Evolutionary conservation across 2,797 vertebrate species (phyloP).

Genomic region (Macroramphosus scolopax): DNA sequence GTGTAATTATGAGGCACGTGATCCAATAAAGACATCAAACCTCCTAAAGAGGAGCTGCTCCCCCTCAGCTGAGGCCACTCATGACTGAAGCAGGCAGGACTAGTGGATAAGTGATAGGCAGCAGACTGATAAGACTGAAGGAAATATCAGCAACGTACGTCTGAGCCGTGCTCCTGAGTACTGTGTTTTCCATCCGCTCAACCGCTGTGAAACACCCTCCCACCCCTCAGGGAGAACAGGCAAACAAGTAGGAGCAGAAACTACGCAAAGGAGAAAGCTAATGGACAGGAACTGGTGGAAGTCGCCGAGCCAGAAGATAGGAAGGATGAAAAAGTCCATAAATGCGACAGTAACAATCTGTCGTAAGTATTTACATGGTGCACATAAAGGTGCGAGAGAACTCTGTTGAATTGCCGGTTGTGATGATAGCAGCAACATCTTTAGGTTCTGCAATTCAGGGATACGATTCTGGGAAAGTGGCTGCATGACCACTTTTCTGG

Average conservation of each 20-base stretch:
- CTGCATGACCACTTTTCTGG: neutral
- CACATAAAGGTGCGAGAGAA: constrained; percentile 1
- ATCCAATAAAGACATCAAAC: constrained; percentile 18
- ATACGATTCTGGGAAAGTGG: too few relatives aligned
- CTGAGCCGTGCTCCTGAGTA: constrained; percentile 10
- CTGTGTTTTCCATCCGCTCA: constrained; percentile 24
- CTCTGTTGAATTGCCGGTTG: too few relatives aligned
- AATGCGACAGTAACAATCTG: constrained; percentile 19
- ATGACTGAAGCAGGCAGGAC: constrained; percentile 1
- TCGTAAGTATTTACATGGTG: constrained; percentile 43
- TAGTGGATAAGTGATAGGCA: constrained; percentile 26
- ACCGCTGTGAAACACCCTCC: constrained; percentile 26
- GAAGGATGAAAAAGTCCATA: constrained; percentile 18
- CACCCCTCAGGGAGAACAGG: constrained; percentile 35
- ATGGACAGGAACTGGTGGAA: constrained; percentile 12
- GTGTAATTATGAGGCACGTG: constrained; percentile 13
- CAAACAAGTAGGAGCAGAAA: constrained; percentile 37
- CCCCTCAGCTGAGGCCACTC: constrained; percentile 13
- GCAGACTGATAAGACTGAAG: constrained; percentile 32
- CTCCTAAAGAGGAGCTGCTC: constrained; percentile 4
- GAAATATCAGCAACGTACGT: constrained; percentile 34
- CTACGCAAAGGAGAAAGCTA: constrained; percentile 24
- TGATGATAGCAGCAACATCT: too few relatives aligned
- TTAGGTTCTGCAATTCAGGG: too few relatives aligned
- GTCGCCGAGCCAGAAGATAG: constrained; percentile 16